Evolutionary conservation across 2,113 vertebrate genomes (phyloP).

Genomic region (Ranitomeya variabilis): DNA sequence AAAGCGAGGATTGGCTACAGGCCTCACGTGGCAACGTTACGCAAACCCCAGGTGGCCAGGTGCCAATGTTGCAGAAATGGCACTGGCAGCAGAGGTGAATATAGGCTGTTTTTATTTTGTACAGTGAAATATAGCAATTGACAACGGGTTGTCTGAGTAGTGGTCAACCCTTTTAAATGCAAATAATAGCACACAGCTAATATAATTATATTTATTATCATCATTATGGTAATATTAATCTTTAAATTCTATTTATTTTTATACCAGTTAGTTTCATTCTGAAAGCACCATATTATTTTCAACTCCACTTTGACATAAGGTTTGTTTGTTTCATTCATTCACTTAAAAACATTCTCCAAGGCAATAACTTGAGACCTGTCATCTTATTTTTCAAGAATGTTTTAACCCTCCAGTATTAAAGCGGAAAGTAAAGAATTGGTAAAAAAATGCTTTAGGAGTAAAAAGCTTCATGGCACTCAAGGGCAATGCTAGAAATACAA

Average conservation of each 20-base stretch:
- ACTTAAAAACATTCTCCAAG: constrained; percentile 63
- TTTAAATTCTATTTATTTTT: background rate
- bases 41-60: too few species aligned
- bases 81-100: too few species aligned
- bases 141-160: too few species aligned
- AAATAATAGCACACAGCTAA: too few species aligned
- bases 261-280: background rate
- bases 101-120: too few species aligned
- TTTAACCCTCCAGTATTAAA: constrained; percentile 56
- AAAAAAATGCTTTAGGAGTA: constrained; percentile 59
- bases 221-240: too few species aligned
- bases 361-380: constrained; percentile 65
- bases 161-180: too few species aligned
- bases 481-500: constrained; percentile 62
- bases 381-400: constrained; percentile 64
- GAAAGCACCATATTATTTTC: constrained; percentile 61
- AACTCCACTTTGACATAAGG: constrained; percentile 63
- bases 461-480: constrained; percentile 63
- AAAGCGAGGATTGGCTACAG: too few species aligned
- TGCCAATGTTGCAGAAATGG: too few species aligned
- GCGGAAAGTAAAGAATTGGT: constrained; percentile 47
- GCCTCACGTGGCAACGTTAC: too few species aligned
- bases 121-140: too few species aligned
- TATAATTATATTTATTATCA: too few species aligned
- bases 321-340: constrained; percentile 67